Base-by-base conservation (phyloP, 2,797 vertebrate species). In the Schizopygopsis pylzovi region DNA sequence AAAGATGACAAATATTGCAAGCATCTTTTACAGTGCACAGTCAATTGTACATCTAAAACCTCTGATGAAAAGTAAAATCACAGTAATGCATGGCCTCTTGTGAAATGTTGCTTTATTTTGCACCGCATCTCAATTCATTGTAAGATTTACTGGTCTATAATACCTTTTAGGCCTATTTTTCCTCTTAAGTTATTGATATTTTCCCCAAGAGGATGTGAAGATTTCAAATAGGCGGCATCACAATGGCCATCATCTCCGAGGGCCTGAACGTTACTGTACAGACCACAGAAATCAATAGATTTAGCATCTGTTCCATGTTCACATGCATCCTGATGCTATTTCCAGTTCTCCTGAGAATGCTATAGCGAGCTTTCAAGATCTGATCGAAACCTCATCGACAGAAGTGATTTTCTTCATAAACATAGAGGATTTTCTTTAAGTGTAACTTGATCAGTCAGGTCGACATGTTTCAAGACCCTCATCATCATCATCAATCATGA, bases 281-380 rank as follows among this genome's bases (percentile, higher is more conserved):
- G 45, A 65, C n/a, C 68, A 78, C 28, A 20, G 75, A 84, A 84
- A 84, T 84, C 83, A 84, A 84, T 84, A 84, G 10, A 79, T 84
- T 78, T 84, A 78, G 83, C 83, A 84, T 84, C 83, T 84, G 75
- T 70, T 70, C 75, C 83, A 68, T 79, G 83, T 84, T n/a, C 83
- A 59, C 75, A 84, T 33, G 75, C 73, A 67, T 65, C 81, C 52
- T 72, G 68, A 73, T 72, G 81, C 70, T 47, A 47, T 77, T 84
- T 56, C 33, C 61, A 54, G 61, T 12, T 15, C 73, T 84, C 82
- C 59, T 68, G 59, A 68, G 73, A 78, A 54, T 68, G 78, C 37
- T 78, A 18, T 9, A 13, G 33, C n/a, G 11, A 54, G 73, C 59
- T 54, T 70, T 84, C 20, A 68, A 65, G 82, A 52, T 84, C 28